Percentiles rank a stretch among this genome's conserved stretches.
These are phyloP conservation scores for Todiramphus saurophagus DNA, from an alignment of 2,113 vertebrate species.

Conservation along the genomic window DNA sequence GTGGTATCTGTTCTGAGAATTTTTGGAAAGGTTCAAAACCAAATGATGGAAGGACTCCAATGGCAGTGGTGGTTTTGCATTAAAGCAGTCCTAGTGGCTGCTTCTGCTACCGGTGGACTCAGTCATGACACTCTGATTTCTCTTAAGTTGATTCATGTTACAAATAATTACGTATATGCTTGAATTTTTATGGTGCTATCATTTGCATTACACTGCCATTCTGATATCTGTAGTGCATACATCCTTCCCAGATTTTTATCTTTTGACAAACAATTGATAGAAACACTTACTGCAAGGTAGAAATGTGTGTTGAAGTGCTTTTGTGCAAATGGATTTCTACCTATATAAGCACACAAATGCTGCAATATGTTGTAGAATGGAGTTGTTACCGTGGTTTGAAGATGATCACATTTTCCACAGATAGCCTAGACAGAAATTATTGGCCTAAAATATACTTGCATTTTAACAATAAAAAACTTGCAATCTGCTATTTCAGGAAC, in stretches of 20 bases:
- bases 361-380: background rate
- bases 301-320: background rate
- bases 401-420: background rate
- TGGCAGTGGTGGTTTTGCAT: background rate
- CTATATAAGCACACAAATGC: background rate
- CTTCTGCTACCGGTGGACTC: background rate
- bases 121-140: background rate
- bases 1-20: background rate
- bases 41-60: background rate
- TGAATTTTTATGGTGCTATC: background rate
- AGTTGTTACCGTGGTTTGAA: background rate
- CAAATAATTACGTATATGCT: background rate
- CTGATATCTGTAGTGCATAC: background rate
- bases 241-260: background rate
- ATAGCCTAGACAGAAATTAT: background rate
- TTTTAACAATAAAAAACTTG: background rate
- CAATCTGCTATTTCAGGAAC: background rate
- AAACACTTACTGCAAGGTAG: background rate
- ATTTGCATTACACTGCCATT: background rate
- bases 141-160: background rate
- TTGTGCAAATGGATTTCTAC: background rate
- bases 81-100: background rate
- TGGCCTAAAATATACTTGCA: background rate
- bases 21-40: background rate
- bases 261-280: background rate